Evolutionary conservation across 2,888 invertebrate species (phyloP), one percentile per base, ranked within the genome.

Genomic region (Oscheius sp.): DNA sequence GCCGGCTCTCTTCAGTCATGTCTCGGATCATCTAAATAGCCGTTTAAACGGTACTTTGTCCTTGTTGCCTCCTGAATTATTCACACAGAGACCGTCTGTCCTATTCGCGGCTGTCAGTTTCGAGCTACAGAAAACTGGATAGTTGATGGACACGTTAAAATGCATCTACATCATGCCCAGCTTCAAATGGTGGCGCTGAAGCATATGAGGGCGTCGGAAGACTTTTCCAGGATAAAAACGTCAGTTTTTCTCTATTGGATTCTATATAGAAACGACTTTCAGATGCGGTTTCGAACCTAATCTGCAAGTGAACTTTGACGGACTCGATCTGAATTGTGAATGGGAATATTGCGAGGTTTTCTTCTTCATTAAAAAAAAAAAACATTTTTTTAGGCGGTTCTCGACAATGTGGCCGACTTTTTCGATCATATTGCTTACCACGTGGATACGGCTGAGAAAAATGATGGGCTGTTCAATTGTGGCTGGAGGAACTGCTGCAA

Each of bases 321-420:
- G 60, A 33, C 10, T 63, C 7, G 63, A 63, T 1, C n/a, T 63
- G 47, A 48, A n/a, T 21, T 63, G 63, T 29, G 13, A 32, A 2
- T 63, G 63, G 63, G 63, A 63, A 63, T 63, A 63, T 48, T 63
- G 63, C 29, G 63, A 63, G n/a, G 63, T 63, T 48, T 48, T 2
- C 13, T 35, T 33, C 2, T 33, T 32, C 2, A 4, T 2, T 10
- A 7, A 2, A 3, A 63, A 7, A 2, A 3, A 63, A 48, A 47
- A 42, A 4, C n/a, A 2, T 37, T 4, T 3, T 1, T 60, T 0
- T 21, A 63, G 63, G 47, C 42, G 29, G 29, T 11, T 29, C 48
- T 63, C 5, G 63, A 63, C 29, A 32, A 48, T 48, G 63, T 50
- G 0, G 48, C 21, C 2, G 21, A 47, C 29, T 63, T 63, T 29